Evolutionary conservation across 2,113 vertebrate genomes (phyloP), one percentile per base, ranked within the genome.

Genomic region (Odobenus rosmarus): DNA sequence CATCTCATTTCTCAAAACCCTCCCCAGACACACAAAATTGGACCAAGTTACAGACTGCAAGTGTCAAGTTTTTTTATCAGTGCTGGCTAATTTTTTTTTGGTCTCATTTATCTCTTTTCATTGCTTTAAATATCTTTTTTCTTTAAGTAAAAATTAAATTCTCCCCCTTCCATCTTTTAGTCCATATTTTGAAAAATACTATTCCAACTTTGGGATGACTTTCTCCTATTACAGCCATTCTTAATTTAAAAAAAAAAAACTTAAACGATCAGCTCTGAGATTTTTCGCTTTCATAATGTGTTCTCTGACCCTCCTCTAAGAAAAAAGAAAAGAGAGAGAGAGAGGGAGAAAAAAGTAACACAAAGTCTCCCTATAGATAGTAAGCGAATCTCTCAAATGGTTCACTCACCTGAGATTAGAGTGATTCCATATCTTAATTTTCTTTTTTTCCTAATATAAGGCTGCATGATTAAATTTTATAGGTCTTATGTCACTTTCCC

Each of bases 1-100:
- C 72, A 82, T 49, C 15, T n/a, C 69, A 90, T 95, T 96, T 82
- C 96, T 97, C 92, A 96, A 93, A 96, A 72, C 62, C n/a, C 21
- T 96, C 87, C 80, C 53, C 28, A 55, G 92, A 67, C 51, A 81
- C 24, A 31, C 28, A 87, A 83, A 53, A 88, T 94, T 31, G 92
- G 92, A 67, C 49, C 69, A 83, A 53, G 31, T 91, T 74, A 62
- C n/a, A 95, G 59, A 92, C 55, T 76, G 67, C 16, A 55, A 89
- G 67, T 7, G 81, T 95, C 87, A 96, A 96, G 89, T 92, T 96
- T 26, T 89, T 95, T 95, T 95, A 84, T 96, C 61, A 55, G 51
- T 39, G 80, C 10, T 74, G 28, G 71, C 19, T 88, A 31, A 23
- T 83, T 93, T 46, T 42, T 26, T 28, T 11, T 11, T 74, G 90